phyloP scores from a whole-genome alignment of 2,797 vertebrate genomes.

The Onychomys arenicola region DNA sequence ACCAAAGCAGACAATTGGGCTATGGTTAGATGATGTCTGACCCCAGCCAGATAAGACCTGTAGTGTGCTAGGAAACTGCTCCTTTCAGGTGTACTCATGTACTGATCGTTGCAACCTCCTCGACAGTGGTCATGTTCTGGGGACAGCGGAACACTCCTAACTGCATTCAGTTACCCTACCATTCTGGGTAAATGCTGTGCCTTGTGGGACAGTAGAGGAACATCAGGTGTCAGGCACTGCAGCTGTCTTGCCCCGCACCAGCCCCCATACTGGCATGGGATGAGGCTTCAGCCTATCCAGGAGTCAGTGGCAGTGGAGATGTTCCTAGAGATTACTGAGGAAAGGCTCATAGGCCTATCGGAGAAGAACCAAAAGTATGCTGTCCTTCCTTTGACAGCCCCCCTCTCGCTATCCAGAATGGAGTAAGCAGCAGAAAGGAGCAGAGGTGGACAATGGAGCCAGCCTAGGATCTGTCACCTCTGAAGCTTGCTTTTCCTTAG shows the following conservation, averaged over 20 bases:
- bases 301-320: neutral
- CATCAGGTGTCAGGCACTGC: neutral
- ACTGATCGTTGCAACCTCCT: neutral
- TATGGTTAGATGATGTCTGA: neutral
- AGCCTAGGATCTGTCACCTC: neutral
- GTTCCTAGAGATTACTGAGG: neutral
- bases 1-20: neutral
- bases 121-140: neutral
- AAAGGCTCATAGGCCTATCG: no score
- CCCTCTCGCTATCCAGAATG: neutral
- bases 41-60: neutral
- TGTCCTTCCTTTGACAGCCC: neutral
- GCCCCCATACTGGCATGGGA: no score
- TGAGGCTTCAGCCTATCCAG: no score
- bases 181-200: rapidly evolving
- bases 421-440: neutral
- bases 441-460: neutral
- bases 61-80: neutral
- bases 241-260: no score
- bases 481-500: neutral
- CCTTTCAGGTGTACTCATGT: neutral
- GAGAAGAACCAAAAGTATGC: neutral
- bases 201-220: neutral
- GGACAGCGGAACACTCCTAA: neutral
- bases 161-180: neutral